These are phyloP conservation scores for Trematocara zebra DNA, from an alignment of 2,113 vertebrate species.

Conservation along the genomic window DNA sequence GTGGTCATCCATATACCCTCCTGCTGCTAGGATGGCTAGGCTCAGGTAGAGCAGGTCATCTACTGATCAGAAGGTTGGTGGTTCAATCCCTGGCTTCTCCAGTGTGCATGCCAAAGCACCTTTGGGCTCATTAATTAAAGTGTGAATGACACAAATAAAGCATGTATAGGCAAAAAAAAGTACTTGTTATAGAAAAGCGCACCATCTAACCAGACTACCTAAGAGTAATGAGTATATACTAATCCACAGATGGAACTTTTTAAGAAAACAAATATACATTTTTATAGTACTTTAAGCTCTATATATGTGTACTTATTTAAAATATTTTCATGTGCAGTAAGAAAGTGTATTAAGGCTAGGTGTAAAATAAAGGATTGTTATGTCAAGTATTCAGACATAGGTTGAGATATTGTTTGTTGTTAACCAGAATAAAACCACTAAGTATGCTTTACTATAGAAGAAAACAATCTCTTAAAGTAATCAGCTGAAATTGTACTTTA, in stretches of 20 bases:
- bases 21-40: not conserved
- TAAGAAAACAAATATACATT: not conserved
- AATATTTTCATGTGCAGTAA: not conserved
- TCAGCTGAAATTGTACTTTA: not conserved
- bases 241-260: not conserved
- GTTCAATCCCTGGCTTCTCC: not conserved
- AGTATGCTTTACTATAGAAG: not conserved
- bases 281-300: not conserved
- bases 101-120: not conserved
- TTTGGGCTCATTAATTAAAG: not conserved
- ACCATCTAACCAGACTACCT: not conserved
- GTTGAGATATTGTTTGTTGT: not conserved
- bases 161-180: not conserved
- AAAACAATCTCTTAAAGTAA: not conserved
- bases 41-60: not conserved
- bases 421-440: not conserved
- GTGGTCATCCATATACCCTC: not conserved
- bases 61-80: not conserved
- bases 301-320: not conserved
- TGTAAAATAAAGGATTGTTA: not conserved
- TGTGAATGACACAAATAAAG: not conserved
- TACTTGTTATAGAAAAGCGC: not conserved
- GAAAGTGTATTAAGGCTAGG: not conserved
- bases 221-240: not conserved
- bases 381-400: not conserved